Percentiles rank a stretch among this genome's conserved stretches.
Evolutionary conservation across 1,140 invertebrate genomes (phyloP).

Genomic region (Procambarus clarkii): DNA sequence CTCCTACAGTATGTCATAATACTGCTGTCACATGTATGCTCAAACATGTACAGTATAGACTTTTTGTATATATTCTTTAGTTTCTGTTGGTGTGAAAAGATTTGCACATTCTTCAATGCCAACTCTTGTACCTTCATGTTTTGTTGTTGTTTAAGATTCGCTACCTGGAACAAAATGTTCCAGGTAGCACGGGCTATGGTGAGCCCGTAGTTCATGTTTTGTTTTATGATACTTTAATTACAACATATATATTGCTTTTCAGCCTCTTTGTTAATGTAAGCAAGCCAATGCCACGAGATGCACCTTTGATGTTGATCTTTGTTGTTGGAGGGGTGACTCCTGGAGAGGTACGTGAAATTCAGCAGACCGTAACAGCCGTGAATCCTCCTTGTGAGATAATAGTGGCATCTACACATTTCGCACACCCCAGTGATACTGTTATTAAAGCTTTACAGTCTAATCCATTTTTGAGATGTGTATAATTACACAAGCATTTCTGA

Average conservation of each 20-base stretch:
- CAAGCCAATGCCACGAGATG: constrained; percentile 60
- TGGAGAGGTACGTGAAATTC: constrained; percentile 49
- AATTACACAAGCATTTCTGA: neutral
- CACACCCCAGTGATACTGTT: constrained; percentile 51
- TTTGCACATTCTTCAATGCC: too few relatives aligned
- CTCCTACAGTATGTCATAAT: too few relatives aligned
- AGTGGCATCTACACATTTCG: constrained; percentile 56
- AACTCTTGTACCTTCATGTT: too few relatives aligned
- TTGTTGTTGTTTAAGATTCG: too few relatives aligned
- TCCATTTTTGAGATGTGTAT: constrained; percentile 7
- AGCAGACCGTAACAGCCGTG: constrained; percentile 4
- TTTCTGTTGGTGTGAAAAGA: too few relatives aligned
- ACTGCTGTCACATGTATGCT: too few relatives aligned
- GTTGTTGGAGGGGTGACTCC: constrained; percentile 63
- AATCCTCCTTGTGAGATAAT: constrained; percentile 48
- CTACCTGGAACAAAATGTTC: too few relatives aligned
- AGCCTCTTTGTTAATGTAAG: constrained; percentile 68
- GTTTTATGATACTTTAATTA: too few relatives aligned
- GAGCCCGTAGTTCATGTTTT: too few relatives aligned
- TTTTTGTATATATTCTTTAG: too few relatives aligned
- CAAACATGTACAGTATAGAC: too few relatives aligned
- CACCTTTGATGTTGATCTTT: constrained; percentile 58
- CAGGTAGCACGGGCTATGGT: too few relatives aligned
- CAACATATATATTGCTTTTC: constrained; percentile 5
- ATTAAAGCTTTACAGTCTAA: constrained; percentile 24